These are phyloP conservation scores for Cotesia glomerata DNA, from an alignment of 1,140 invertebrate genomes.

Conservation along the genomic window DNA sequence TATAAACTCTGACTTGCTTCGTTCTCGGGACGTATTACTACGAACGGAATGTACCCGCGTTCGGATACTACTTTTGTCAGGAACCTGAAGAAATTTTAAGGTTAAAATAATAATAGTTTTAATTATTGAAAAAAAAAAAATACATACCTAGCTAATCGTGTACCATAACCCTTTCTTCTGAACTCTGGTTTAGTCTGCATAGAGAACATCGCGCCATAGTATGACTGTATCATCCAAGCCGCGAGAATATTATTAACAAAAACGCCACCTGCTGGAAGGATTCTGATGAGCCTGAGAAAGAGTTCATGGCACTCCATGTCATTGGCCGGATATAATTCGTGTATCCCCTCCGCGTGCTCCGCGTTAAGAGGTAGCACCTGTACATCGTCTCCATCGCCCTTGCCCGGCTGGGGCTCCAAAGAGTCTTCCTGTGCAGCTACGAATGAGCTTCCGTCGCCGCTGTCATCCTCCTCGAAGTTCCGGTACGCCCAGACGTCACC, in stretches of 20 bases:
- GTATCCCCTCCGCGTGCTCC: slow-evolving; percentile 79
- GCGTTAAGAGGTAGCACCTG: slow-evolving; percentile 68
- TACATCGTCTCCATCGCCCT: slow-evolving; percentile 38
- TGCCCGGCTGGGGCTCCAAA: background rate
- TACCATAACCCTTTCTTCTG: slow-evolving; percentile 74
- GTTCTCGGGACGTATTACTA: slow-evolving; percentile 85
- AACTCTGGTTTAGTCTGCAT: slow-evolving; percentile 85
- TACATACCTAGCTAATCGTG: slow-evolving; percentile 57
- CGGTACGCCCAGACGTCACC: slow-evolving; percentile 79
- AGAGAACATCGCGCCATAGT: slow-evolving; percentile 89
- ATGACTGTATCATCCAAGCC: slow-evolving; percentile 87
- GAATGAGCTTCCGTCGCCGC: background rate
- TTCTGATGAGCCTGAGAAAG: slow-evolving; percentile 78
- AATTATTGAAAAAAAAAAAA: background rate
- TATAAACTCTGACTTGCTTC: slow-evolving; percentile 81
- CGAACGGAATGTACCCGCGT: slow-evolving; percentile 80
- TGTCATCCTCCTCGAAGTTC: slow-evolving; percentile 50
- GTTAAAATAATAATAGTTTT: background rate
- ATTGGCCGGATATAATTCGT: slow-evolving; percentile 83
- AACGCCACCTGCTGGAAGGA: slow-evolving; percentile 78
- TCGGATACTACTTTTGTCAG: slow-evolving; percentile 74
- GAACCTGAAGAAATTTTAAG: slow-evolving; percentile 48
- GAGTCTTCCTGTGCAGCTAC: background rate
- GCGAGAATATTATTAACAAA: slow-evolving; percentile 73
- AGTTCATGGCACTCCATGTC: slow-evolving; percentile 83